Conservation (phyloP, 2,888 invertebrate species). For the Agrilus biguttatus region DNA sequence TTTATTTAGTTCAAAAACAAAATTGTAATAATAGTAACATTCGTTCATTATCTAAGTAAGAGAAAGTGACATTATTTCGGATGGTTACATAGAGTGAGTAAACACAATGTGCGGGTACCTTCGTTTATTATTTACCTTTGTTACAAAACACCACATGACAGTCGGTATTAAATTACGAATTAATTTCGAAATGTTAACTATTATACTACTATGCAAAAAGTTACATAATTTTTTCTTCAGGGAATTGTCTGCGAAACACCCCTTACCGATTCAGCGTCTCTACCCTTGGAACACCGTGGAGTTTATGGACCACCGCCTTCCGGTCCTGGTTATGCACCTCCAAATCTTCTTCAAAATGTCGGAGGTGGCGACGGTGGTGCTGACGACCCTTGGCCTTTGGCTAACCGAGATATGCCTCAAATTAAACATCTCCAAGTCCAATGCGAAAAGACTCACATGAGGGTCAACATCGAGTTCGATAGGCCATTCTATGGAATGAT, state of each 20-base stretch:
- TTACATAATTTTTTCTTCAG: slow-evolving; percentile 35
- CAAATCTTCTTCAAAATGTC: slow-evolving; percentile 26
- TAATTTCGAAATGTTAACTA: not conserved
- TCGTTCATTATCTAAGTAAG: too few species aligned
- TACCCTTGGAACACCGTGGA: slow-evolving; percentile 68
- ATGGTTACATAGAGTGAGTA: not conserved
- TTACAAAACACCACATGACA: too few species aligned
- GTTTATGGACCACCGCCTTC: slow-evolving; percentile 55
- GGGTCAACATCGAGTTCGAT: slow-evolving; percentile 90
- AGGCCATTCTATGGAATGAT: slow-evolving; percentile 93
- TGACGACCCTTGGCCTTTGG: slow-evolving; percentile 81
- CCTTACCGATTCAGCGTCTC: slow-evolving; percentile 61
- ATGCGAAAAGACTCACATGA: slow-evolving; percentile 91
- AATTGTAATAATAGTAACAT: too few species aligned
- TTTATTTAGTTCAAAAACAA: too few species aligned
- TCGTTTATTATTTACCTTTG: not conserved
- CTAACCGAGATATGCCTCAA: slow-evolving; percentile 80
- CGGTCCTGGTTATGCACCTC: slow-evolving; percentile 29
- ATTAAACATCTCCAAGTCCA: slow-evolving; percentile 89
- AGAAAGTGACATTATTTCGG: not conserved
- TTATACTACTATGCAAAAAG: not conserved
- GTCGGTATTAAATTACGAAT: not conserved
- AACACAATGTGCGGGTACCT: slow-evolving; percentile 1
- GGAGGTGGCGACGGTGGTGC: slow-evolving; percentile 33
- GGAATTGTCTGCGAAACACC: slow-evolving; percentile 65